Conservation (phyloP, 2,113 vertebrate species). For the Forbesichthys agassizii region DNA sequence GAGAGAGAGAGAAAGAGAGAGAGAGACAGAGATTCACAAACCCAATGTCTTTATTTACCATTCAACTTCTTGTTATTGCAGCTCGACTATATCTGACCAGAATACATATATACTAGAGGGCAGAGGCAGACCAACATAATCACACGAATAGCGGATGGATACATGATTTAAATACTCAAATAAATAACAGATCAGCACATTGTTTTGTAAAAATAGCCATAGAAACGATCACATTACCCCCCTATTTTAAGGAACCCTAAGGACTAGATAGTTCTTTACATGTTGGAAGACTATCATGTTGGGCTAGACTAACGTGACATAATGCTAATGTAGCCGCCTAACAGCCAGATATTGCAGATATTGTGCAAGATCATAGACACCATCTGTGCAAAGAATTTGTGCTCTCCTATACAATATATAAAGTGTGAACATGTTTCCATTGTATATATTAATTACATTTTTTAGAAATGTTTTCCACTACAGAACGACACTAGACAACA, state of each 20-base stretch:
- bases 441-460: slow-evolving; percentile 23
- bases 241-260: slow-evolving; percentile 27
- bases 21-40: background rate
- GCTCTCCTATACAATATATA: slow-evolving; percentile 62
- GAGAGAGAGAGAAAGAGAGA: background rate
- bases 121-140: slow-evolving; percentile 19
- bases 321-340: slow-evolving; percentile 32
- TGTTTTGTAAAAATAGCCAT: slow-evolving; percentile 56
- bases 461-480: slow-evolving; percentile 59
- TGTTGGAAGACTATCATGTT: slow-evolving; percentile 72
- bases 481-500: slow-evolving; percentile 68
- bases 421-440: slow-evolving; percentile 39
- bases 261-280: slow-evolving; percentile 43
- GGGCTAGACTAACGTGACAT: slow-evolving; percentile 52
- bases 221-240: slow-evolving; percentile 54
- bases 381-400: slow-evolving; percentile 70
- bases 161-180: slow-evolving; percentile 9
- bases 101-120: slow-evolving; percentile 9
- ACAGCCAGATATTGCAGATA: slow-evolving; percentile 63
- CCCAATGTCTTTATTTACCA: slow-evolving; percentile 4
- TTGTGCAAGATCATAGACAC: slow-evolving; percentile 68
- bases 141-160: slow-evolving; percentile 39
- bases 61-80: background rate
- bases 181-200: slow-evolving; percentile 2
- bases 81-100: slow-evolving; percentile 8